A percentile compares a stretch with the other conserved stretches of the same genome.
Evolutionary conservation across 2,113 vertebrate genomes (phyloP).

Genomic region (Psilopsiagon aurifrons): DNA sequence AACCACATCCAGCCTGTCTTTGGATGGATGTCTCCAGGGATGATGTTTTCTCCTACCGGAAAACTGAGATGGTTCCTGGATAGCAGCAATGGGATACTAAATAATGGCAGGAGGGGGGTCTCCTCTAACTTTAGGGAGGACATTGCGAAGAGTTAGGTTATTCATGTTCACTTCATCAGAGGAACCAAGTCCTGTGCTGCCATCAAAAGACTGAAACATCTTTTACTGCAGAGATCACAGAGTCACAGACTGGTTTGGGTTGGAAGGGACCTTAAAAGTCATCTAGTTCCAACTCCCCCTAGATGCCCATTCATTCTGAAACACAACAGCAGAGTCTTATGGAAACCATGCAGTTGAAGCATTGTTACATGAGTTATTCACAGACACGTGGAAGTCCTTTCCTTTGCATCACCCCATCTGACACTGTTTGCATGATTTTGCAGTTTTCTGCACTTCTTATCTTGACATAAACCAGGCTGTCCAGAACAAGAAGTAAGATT

Average conservation of each 20-base stretch:
- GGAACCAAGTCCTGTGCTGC: neutral
- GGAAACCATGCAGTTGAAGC: neutral
- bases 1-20: neutral
- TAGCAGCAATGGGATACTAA: rapidly evolving
- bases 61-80: neutral
- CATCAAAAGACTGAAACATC: neutral
- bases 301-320: neutral
- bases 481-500: neutral
- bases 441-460: neutral
- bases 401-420: neutral
- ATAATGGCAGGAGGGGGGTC: rapidly evolving
- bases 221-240: neutral
- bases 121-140: rapidly evolving
- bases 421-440: neutral
- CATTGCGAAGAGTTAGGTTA: neutral
- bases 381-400: neutral
- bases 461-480: neutral
- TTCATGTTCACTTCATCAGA: neutral
- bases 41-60: neutral
- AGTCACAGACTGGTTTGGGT: neutral
- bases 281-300: neutral
- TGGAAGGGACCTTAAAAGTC: neutral
- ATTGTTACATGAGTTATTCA: neutral
- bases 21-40: neutral
- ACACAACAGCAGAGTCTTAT: rapidly evolving